These are phyloP conservation scores for Sturnus vulgaris DNA, from an alignment of 2,113 vertebrate genomes.

Conservation along the genomic window DNA sequence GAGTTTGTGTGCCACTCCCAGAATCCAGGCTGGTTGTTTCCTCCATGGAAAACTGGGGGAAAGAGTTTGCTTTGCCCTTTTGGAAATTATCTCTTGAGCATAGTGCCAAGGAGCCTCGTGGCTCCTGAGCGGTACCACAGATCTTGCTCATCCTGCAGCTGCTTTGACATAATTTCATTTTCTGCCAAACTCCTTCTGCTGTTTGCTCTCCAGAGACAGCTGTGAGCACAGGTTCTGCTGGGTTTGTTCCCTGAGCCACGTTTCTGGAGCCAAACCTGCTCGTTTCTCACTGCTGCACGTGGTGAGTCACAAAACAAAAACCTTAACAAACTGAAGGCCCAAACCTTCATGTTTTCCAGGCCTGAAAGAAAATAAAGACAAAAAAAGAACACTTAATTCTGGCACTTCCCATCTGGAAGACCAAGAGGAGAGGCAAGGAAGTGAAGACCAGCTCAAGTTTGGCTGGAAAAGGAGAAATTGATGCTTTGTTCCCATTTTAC, in stretches of 20 bases:
- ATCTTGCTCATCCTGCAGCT: neutral
- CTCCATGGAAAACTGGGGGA: fast-evolving
- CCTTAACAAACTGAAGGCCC: neutral
- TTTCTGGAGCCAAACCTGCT: neutral
- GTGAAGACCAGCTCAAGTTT: neutral
- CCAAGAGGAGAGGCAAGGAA: neutral
- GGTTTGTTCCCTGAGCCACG: neutral
- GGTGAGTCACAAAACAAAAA: neutral
- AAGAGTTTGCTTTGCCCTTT: neutral
- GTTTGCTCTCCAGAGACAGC: neutral
- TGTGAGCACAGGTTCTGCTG: neutral
- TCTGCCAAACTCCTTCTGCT: neutral
- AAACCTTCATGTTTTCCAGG: neutral
- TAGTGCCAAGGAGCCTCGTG: neutral
- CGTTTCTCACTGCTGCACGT: fast-evolving
- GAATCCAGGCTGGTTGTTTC: neutral
- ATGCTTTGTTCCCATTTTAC: neutral
- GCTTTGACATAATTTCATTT: neutral
- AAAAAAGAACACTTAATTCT: neutral
- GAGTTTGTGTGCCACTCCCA: neutral
- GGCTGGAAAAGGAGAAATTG: neutral
- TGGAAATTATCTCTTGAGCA: neutral
- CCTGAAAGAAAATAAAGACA: neutral
- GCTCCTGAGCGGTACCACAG: neutral
- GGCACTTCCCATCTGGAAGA: neutral